These are phyloP conservation scores for Monarcha castaneiventris DNA, from an alignment of 2,113 vertebrate genomes.

Conservation along the genomic window DNA sequence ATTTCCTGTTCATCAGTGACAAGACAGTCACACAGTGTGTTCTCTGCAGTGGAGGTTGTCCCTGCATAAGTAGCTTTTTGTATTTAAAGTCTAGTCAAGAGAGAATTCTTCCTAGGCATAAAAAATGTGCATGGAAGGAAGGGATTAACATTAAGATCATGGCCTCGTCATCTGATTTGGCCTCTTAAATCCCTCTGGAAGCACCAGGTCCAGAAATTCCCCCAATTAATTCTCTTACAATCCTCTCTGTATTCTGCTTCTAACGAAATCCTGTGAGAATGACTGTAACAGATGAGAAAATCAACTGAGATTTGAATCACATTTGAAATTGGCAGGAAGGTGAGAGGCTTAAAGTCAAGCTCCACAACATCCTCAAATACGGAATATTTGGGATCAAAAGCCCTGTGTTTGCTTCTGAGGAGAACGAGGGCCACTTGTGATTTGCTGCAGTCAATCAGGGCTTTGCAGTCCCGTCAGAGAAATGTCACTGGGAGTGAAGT, in stretches of 20 bases:
- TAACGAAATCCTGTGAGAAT: background rate
- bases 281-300: constrained; percentile 19
- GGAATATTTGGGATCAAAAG: background rate
- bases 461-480: background rate
- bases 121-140: background rate
- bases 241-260: background rate
- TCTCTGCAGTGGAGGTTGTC: background rate
- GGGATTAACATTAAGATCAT: background rate
- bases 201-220: background rate
- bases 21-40: background rate
- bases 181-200: background rate
- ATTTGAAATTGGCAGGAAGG: constrained; percentile 16
- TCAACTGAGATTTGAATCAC: background rate
- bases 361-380: background rate
- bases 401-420: background rate
- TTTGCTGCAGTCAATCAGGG: background rate
- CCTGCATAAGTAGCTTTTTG: background rate
- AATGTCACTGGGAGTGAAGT: background rate
- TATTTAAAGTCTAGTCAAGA: background rate
- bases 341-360: background rate
- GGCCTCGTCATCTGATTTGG: constrained; percentile 5
- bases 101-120: background rate
- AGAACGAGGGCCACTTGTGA: background rate
- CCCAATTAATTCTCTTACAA: background rate
- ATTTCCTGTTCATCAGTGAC: background rate